Evolutionary conservation across 2,797 vertebrate species (phyloP), one percentile per base, ranked within the genome.

Genomic region (Etheostoma nigrum): DNA sequence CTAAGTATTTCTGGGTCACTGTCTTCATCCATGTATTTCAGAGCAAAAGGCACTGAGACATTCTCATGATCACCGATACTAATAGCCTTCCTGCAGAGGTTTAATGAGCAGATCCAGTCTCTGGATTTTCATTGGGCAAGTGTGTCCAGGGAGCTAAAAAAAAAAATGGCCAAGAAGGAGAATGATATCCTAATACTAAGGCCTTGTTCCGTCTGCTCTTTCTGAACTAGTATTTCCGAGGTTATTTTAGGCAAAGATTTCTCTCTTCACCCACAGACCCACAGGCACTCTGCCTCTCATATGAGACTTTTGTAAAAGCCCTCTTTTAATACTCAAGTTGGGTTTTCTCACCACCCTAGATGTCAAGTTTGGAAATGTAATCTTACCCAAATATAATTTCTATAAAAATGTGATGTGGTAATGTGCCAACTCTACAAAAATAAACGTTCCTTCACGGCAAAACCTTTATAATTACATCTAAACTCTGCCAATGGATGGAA

Each of bases 371-470:
- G 78, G 82, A 87, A 86, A 89, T 85, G 14, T 67, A 68, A 86
- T 84, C 74, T 80, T 81, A 78, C 78, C 73, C 36, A 88, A 90
- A 86, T 88, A 88, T 79, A 72, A 89, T 88, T 88, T 61, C 48
- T 58, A 82, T 73, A 70, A 90, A 90, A 84, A 72, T 63, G 68
- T 49, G 47, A 73, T 45, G 69, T 58, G 58, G 72, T 77, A 42
- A 69, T 75, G 67, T 78, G 81, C 84, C 85, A 89, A 76, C 69
- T 82, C 76, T 69, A 68, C 80, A 88, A 86, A 88, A 86, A 86
- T 81, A 90, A 83, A 84, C 68, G 75, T 81, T 69, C 63, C 73
- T 78, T 78, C 60, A 88, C 57, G 63, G 76, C 72, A 82, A 85
- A 86, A 69, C 53, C 66, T 85, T 81, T 83, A 63, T 55, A 83